These are phyloP conservation scores for Carapus acus DNA, from an alignment of 2,797 vertebrate species.

Conservation along the genomic window DNA sequence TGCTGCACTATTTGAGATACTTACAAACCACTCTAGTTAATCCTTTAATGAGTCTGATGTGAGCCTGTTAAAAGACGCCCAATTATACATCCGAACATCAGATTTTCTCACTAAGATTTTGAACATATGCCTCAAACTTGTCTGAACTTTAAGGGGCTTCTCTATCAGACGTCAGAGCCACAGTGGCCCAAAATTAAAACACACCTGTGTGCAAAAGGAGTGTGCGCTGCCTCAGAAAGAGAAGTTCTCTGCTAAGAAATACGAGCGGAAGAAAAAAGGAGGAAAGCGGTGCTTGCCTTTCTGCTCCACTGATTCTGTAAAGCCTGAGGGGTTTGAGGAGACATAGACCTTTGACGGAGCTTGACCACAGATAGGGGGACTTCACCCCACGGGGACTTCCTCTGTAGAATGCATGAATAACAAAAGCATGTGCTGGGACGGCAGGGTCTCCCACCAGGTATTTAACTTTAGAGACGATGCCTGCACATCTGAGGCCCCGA, in stretches of 20 bases:
- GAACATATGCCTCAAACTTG: too few relatives aligned
- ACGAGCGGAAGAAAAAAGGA: conserved; percentile 9
- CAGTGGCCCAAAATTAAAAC: too few relatives aligned
- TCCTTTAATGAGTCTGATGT: too few relatives aligned
- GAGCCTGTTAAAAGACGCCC: too few relatives aligned
- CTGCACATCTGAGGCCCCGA: conserved; percentile 13
- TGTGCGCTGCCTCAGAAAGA: neutral
- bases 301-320: conserved; percentile 28
- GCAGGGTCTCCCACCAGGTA: conserved; percentile 25
- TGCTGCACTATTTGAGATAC: too few relatives aligned
- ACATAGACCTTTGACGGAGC: conserved; percentile 7
- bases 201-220: conserved; percentile 4
- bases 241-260: neutral
- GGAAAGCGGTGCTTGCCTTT: conserved; percentile 15
- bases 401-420: conserved; percentile 26
- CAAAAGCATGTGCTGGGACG: conserved; percentile 36
- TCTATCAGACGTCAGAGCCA: too few relatives aligned
- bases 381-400: conserved; percentile 13
- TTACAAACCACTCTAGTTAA: too few relatives aligned
- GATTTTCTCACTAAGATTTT: too few relatives aligned
- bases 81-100: too few relatives aligned
- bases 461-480: conserved; percentile 28
- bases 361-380: neutral
- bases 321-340: conserved; percentile 14
- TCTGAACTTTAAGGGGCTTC: too few relatives aligned